These are phyloP conservation scores for Cerceris rybyensis DNA, from an alignment of 2,888 invertebrate species.

Conservation along the genomic window DNA sequence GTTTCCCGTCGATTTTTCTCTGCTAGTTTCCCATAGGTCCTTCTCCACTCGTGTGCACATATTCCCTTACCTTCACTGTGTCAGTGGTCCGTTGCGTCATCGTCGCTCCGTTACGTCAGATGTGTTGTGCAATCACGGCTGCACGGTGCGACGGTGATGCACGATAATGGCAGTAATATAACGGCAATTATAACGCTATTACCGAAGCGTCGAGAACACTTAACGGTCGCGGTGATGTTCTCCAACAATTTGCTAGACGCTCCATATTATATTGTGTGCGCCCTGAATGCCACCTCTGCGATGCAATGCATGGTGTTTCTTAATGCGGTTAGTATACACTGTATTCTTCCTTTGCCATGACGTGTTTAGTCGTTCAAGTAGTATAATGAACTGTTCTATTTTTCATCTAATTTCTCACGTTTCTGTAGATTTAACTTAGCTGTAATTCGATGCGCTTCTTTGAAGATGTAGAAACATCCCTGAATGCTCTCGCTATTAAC, in stretches of 20 bases:
- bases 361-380: no score
- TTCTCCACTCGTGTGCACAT: background rate
- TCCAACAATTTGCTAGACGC: slow-evolving; percentile 31
- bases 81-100: slow-evolving; percentile 56
- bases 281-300: background rate
- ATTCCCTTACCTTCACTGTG: slow-evolving; percentile 23
- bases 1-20: slow-evolving; percentile 1
- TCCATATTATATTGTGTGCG: background rate
- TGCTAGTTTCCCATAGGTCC: slow-evolving; percentile 4
- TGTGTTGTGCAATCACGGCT: slow-evolving; percentile 58
- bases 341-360: no score
- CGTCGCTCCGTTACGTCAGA: slow-evolving; percentile 53
- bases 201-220: slow-evolving; percentile 59
- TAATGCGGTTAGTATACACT: background rate
- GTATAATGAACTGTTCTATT: no score
- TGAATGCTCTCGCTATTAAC: no score
- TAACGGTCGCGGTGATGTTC: slow-evolving; percentile 29
- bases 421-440: no score
- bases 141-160: slow-evolving; percentile 47
- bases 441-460: no score
- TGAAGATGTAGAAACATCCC: no score
- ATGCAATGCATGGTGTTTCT: background rate
- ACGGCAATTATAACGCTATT: slow-evolving; percentile 68
- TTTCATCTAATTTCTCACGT: no score
- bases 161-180: slow-evolving; percentile 63